Base-by-base conservation (phyloP, 1,140 invertebrate species). In the Drosophila bocki region DNA sequence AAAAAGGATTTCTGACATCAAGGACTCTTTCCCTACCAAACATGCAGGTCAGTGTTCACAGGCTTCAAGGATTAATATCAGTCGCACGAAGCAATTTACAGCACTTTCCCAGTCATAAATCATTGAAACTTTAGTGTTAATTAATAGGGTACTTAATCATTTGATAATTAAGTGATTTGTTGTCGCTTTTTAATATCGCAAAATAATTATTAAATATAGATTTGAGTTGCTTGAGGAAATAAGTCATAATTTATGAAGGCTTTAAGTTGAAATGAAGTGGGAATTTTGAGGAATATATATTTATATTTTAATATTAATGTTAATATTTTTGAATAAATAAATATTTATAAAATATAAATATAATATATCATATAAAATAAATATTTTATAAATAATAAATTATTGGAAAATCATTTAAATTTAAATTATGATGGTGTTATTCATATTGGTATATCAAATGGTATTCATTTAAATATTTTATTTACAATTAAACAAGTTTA, bases 1-100 rank as follows among this genome's bases (percentile, higher is more conserved):
- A 39, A 82, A 75, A 87, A 63, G 67, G 51, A 65, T 32, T 42
- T 82, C 68, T 57, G 67, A 64, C 82, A 85, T 85, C 78, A 58
- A 78, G 67, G 78, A 60, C 57, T 53, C 44, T 26, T 13, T 41
- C 64, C 9, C 39, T 47, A 6, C 26, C 45, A 56, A 15, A 54
- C 62, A 65, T 54, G 63, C 39, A 67, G 47, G 50, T 65, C 32
- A 42, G 37, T 32, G 26, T 39, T 53, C 44, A 53, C 59, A 57
- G 51, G 53, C 26, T 48, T 58, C 41, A 41, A 62, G 45, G 57
- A 67, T 64, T 78, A 78, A 65, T 68, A 48, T 48, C 39, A 57
- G 29, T 39, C 32, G 37, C 45, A 59, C 17, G 7, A 45, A 48
- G 58, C 57, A 22, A 75, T 47, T 75, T 62, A 56, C 37, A 51